Evolutionary conservation across 1,140 invertebrate species (phyloP).

Genomic region (Coelopa frigida): DNA sequence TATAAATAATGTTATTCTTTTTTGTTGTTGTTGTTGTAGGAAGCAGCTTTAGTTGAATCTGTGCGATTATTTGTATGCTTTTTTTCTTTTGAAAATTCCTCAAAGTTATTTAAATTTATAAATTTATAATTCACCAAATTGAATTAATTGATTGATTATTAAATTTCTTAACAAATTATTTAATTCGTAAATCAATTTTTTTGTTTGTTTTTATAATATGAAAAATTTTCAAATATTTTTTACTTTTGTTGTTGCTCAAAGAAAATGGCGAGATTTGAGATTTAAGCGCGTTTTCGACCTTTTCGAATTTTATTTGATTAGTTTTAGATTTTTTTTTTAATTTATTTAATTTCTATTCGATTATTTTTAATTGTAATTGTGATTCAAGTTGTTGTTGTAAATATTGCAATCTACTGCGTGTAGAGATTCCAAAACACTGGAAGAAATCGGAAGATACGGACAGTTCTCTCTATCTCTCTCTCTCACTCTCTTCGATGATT

Average conservation of each 20-base stretch:
- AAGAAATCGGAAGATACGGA: constrained; percentile 8
- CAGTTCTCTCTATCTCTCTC: constrained; percentile 5
- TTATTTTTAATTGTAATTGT: constrained; percentile 1
- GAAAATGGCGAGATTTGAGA: no score
- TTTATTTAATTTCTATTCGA: background rate
- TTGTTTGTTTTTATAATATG: background rate
- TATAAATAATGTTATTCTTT: background rate
- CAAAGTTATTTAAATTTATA: no score
- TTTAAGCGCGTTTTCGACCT: no score
- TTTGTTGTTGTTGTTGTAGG: no score
- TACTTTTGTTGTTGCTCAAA: no score
- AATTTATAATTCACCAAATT: no score
- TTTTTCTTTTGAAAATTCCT: no score
- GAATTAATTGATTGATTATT: no score
- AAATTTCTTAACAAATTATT: background rate
- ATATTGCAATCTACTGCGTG: constrained; percentile 1
- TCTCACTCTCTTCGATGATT: background rate
- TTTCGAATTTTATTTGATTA: no score
- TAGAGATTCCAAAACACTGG: constrained; percentile 5
- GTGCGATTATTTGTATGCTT: no score
- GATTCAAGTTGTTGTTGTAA: constrained; percentile 2
- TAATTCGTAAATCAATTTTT: no score
- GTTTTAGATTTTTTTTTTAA: constrained; percentile 1
- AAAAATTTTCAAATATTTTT: background rate
- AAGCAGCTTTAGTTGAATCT: no score